Conservation (phyloP, 2,113 vertebrate species). For the Spizaetus ornatus region DNA sequence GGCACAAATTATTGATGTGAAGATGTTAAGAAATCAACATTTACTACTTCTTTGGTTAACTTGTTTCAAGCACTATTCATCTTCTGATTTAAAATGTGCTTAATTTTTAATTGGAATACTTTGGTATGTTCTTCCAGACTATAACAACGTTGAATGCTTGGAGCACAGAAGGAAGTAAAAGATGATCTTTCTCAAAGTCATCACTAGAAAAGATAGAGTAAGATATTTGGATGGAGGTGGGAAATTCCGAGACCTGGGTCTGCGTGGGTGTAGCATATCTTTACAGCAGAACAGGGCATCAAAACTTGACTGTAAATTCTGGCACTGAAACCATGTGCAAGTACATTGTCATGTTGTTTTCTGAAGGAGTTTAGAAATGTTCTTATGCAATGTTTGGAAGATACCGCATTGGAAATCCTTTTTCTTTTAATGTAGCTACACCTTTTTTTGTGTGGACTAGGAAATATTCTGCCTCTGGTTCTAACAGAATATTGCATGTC, state of each 20-base stretch:
- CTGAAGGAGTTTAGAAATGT: background rate
- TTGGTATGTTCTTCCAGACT: background rate
- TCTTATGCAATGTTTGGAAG: background rate
- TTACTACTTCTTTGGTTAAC: background rate
- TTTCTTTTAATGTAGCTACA: background rate
- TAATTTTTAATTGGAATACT: background rate
- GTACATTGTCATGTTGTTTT: background rate
- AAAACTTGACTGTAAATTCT: background rate
- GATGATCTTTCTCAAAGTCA: background rate
- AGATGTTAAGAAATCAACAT: background rate
- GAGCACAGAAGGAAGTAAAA: background rate
- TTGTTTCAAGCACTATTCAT: background rate
- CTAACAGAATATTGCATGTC: background rate
- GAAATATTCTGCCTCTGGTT: background rate
- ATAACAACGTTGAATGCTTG: background rate
- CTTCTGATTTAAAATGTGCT: background rate
- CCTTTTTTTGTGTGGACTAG: background rate
- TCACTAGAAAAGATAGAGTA: background rate
- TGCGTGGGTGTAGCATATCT: background rate
- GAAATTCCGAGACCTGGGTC: background rate
- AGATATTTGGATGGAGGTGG: background rate
- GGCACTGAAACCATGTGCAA: background rate
- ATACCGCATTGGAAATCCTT: background rate
- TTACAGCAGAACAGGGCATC: background rate
- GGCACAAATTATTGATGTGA: background rate